These are phyloP conservation scores for Adelosebastes latens DNA, from an alignment of 2,797 vertebrate species.

Conservation along the genomic window DNA sequence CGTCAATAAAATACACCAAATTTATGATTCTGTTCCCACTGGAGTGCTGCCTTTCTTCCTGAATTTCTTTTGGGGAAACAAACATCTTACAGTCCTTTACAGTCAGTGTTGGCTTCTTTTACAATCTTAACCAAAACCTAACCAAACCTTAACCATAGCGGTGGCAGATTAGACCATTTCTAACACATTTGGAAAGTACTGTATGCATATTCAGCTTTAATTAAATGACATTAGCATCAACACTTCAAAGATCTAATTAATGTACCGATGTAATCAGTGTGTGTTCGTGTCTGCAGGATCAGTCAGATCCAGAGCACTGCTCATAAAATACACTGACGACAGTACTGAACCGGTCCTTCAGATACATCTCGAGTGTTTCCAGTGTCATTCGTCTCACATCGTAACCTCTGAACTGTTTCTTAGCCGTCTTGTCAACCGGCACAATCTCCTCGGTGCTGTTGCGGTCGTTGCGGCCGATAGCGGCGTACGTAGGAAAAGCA, in stretches of 20 bases:
- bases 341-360: conserved; percentile 57
- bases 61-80: background rate
- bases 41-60: background rate
- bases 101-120: background rate
- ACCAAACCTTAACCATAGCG: background rate
- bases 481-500: conserved; percentile 69
- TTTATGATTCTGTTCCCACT: background rate
- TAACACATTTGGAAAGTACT: background rate
- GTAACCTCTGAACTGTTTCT: conserved; percentile 58
- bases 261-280: background rate
- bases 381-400: conserved; percentile 73
- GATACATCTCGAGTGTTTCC: conserved; percentile 67
- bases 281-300: background rate
- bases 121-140: background rate
- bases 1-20: background rate
- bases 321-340: conserved; percentile 72
- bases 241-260: background rate
- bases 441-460: conserved; percentile 81
- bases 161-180: background rate
- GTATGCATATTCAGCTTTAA: background rate
- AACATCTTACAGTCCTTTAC: background rate
- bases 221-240: background rate
- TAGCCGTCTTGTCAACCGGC: conserved; percentile 34
- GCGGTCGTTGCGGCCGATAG: conserved; percentile 79
- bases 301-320: conserved; percentile 54